Conservation (phyloP, 2,113 vertebrate genomes). For the Illadopsis cleaveri region DNA sequence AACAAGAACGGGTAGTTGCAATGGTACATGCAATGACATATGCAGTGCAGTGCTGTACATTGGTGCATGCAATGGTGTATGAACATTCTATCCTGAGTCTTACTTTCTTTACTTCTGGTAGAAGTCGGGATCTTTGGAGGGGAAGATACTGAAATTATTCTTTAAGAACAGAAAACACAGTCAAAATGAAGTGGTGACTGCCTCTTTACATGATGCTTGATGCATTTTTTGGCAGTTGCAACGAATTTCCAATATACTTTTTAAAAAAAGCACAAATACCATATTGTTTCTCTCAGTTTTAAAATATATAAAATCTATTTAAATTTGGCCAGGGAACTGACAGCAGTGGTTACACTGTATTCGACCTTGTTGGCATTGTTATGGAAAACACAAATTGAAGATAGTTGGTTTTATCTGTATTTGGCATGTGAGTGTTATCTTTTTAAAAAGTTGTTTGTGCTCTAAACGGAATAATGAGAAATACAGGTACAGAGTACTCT, state of each 20-base stretch:
- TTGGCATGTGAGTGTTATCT: background rate
- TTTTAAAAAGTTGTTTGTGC: background rate
- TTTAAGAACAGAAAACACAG: accelerated
- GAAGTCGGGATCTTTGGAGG: background rate
- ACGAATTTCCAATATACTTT: background rate
- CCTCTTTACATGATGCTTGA: background rate
- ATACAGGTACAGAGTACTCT: background rate
- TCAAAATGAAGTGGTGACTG: background rate
- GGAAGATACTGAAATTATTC: background rate
- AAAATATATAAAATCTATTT: background rate
- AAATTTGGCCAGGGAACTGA: background rate
- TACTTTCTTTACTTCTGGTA: background rate
- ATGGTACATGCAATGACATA: background rate
- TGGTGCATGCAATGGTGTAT: background rate
- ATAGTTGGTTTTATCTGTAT: background rate
- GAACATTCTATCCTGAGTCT: background rate
- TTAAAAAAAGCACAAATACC: background rate
- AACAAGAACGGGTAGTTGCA: background rate
- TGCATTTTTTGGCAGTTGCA: background rate
- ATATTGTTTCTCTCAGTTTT: background rate
- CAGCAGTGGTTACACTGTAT: background rate
- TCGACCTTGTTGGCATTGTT: background rate
- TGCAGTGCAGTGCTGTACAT: background rate
- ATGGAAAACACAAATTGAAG: background rate
- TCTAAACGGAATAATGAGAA: background rate